These are phyloP conservation scores for Drosophila equinoxialis DNA, from an alignment of 1,140 invertebrate genomes.

Conservation along the genomic window DNA sequence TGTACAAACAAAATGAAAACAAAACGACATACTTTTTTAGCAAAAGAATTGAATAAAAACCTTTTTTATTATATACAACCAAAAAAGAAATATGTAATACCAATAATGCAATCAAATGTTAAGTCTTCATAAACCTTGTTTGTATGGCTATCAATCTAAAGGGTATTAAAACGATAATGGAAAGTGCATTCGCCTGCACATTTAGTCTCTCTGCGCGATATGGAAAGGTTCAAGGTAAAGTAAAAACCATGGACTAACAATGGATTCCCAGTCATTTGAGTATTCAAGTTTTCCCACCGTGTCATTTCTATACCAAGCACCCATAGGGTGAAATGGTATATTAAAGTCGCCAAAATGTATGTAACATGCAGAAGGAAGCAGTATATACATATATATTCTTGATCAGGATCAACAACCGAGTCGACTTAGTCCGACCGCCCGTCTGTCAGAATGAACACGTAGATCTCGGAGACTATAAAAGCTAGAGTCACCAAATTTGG, in stretches of 20 bases:
- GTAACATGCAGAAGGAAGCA: too few relatives aligned
- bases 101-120: too few relatives aligned
- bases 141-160: not conserved
- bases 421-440: too few relatives aligned
- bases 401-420: too few relatives aligned
- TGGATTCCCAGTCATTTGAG: not conserved
- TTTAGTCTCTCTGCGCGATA: not conserved
- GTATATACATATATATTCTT: too few relatives aligned
- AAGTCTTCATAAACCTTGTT: not conserved
- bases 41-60: conserved; percentile 60
- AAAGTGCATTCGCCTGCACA: conserved; percentile 8
- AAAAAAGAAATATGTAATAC: not conserved
- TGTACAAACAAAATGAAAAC: not conserved
- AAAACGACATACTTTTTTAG: conserved; percentile 45
- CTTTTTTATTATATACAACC: conserved; percentile 73
- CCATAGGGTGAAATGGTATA: too few relatives aligned
- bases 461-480: too few relatives aligned
- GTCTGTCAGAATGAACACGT: too few relatives aligned
- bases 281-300: conserved; percentile 1
- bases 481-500: too few relatives aligned
- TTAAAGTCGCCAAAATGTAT: too few relatives aligned
- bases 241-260: not conserved
- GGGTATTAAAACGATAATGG: conserved; percentile 1
- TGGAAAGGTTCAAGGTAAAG: conserved; percentile 5
- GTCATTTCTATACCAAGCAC: not conserved